Base-by-base conservation (phyloP, 2,113 vertebrate genomes). In the Uropsilus gracilis region DNA sequence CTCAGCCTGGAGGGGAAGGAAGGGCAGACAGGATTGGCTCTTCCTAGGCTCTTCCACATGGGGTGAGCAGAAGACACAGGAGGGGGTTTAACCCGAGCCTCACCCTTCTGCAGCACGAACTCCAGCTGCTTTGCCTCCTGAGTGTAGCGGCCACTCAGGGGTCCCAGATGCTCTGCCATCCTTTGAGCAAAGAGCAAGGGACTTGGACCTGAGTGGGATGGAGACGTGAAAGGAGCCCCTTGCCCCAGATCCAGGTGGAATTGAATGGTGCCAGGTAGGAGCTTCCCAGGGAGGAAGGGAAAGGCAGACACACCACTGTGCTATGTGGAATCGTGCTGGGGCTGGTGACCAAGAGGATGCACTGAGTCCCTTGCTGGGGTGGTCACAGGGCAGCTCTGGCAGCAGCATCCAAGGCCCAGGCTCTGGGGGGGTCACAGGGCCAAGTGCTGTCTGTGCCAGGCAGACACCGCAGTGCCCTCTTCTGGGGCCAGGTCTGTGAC, bases 181-280 rank as follows among this genome's bases (percentile, higher is more conserved):
- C n/a, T 48, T 18, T 5, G 32, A 75, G 57, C 17, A 53, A 53
- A 86, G 63, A 84, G 22, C 37, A 24, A 77, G 37, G 8, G 32
- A 50, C 28, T 8, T 8, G 55, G 42, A 86, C 32, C 6, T n/a
- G 6, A 34, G 16, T 7, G 6, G 63, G 4, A 26, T 42, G 22
- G 18, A 80, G 44, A 53, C 0, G 0, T 11, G 44, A 46, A 28
- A 16, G 6, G 20, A 17, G n/a, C 44, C 8, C 2, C 39, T 5
- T n/a, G 34, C 14, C 59, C 22, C 16, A 22, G 30, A 22, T 24
- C 20, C 4, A 84, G 42, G 22, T 34, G 34, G 37, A 50, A n/a
- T 2, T 39, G 16, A n/a, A 8, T 5, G 34, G 37, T 17, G 28
- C 8, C 46, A 34, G 34, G 1, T 3, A 4, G 84, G 34, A 42